phyloP scores from a whole-genome alignment of 1,140 invertebrate species.

The Saxidomus purpurata region DNA sequence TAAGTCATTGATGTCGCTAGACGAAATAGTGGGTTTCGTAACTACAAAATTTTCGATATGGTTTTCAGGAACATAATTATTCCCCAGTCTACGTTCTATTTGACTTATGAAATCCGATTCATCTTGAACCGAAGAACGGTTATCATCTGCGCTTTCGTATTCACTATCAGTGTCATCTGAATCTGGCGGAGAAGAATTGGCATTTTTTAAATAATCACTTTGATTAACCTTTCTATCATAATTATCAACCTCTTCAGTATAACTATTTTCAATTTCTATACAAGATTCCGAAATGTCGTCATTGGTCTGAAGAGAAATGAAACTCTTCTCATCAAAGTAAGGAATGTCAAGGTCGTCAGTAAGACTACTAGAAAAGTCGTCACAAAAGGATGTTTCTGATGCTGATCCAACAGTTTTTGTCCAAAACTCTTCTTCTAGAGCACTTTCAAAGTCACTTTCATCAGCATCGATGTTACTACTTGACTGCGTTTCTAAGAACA shows the following conservation, averaged over 20 bases:
- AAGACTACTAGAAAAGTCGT: neutral
- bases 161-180: neutral
- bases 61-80: too few species aligned
- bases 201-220: neutral
- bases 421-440: slow-evolving; percentile 20
- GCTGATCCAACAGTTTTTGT: slow-evolving; percentile 1
- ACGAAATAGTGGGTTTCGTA: too few species aligned
- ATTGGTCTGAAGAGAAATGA: too few species aligned
- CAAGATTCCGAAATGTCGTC: too few species aligned
- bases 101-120: neutral
- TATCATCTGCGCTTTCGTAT: neutral
- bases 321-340: too few species aligned
- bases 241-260: too few species aligned
- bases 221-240: neutral
- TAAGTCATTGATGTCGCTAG: too few species aligned
- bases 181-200: neutral
- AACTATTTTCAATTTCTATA: too few species aligned
- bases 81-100: neutral
- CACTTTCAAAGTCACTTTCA: slow-evolving; percentile 32
- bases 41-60: too few species aligned
- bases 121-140: neutral
- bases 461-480: neutral
- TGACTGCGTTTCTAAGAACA: neutral
- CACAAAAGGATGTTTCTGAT: neutral
- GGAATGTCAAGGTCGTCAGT: neutral